Evolutionary conservation across 2,888 invertebrate genomes (phyloP).

Genomic region (Lasioglossum calceatum): DNA sequence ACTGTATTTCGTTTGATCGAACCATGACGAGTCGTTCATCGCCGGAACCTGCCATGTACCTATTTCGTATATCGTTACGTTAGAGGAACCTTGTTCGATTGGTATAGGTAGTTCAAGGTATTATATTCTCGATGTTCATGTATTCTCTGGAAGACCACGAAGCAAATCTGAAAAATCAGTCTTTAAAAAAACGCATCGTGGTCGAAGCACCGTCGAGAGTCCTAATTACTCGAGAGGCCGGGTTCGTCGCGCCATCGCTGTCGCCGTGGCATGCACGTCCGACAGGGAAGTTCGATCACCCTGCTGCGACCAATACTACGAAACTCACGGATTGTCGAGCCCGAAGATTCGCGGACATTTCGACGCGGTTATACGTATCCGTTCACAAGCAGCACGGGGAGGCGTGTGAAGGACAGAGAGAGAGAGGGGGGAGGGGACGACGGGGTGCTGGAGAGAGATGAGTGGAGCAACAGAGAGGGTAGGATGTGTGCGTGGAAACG

Average conservation of each 20-base stretch:
- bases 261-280: constrained; percentile 23
- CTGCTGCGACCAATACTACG: constrained; percentile 55
- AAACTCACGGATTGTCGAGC: constrained; percentile 63
- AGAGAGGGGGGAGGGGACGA: background rate
- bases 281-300: constrained; percentile 68
- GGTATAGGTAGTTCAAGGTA: too few species aligned
- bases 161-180: background rate
- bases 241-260: constrained; percentile 25
- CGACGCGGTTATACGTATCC: constrained; percentile 58
- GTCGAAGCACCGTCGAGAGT: constrained; percentile 7
- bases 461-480: constrained; percentile 11
- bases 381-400: constrained; percentile 38
- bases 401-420: constrained; percentile 45
- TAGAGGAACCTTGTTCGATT: background rate
- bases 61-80: background rate
- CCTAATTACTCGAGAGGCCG: constrained; percentile 31
- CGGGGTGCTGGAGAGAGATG: constrained; percentile 6
- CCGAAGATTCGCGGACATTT: constrained; percentile 66
- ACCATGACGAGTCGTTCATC: constrained; percentile 63
- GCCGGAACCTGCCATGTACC: background rate
- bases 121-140: too few species aligned
- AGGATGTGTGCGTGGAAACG: constrained; percentile 64
- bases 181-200: background rate
- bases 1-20: constrained; percentile 73
- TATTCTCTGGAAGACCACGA: too few species aligned